phyloP scores from a whole-genome alignment of 2,113 vertebrate species.

The Prinia subflava region DNA sequence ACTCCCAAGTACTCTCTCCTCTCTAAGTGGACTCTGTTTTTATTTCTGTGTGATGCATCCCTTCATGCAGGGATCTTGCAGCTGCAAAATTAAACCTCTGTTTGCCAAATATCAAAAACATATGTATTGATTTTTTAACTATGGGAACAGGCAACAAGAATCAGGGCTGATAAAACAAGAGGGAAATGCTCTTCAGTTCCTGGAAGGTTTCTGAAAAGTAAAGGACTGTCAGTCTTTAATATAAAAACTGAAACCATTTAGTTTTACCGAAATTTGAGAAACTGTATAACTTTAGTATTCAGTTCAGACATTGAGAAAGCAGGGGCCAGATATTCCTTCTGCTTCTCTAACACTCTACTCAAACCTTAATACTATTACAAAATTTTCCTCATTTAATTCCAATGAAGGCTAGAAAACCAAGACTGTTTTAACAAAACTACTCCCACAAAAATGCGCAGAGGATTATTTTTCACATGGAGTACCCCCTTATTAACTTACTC shows the following conservation, averaged over 20 bases:
- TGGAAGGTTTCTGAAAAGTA: conserved; percentile 57
- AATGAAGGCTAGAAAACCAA: background rate
- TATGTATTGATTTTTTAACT: conserved; percentile 74
- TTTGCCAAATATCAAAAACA: conserved; percentile 75
- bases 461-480: background rate
- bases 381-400: background rate
- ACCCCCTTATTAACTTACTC: background rate
- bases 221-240: conserved; percentile 54
- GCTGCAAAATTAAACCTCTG: conserved; percentile 75
- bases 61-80: conserved; percentile 63
- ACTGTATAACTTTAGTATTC: conserved; percentile 35
- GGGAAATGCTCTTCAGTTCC: conserved; percentile 33
- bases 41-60: conserved; percentile 64
- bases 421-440: background rate
- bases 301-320: conserved; percentile 37
- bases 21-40: conserved; percentile 68
- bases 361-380: background rate
- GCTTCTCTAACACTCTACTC: background rate
- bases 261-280: conserved; percentile 28
- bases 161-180: conserved; percentile 44
- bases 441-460: background rate
- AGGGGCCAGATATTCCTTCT: conserved; percentile 29
- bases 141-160: conserved; percentile 61
- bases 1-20: conserved; percentile 44
- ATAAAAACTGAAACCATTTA: conserved; percentile 49